phyloP scores from a whole-genome alignment of 92 coral and sea anemone genomes.

The Epizoanthus rinbou region DNA sequence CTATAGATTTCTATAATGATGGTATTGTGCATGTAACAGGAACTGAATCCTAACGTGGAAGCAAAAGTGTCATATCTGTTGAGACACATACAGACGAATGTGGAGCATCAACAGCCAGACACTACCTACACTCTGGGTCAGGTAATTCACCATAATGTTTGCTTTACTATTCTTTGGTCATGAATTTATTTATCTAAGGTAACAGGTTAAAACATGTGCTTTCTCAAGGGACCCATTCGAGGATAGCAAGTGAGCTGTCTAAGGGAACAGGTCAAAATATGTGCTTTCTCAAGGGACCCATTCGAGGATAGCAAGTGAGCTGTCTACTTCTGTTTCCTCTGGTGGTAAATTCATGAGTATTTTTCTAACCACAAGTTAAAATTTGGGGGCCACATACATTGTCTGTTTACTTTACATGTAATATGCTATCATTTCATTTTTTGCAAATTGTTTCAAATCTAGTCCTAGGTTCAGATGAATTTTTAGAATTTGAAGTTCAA shows the following conservation, averaged over 20 bases:
- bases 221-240: too few species aligned
- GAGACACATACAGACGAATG: slow-evolving; percentile 70
- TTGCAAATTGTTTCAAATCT: neutral
- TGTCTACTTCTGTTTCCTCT: neutral
- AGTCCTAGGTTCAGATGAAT: too few species aligned
- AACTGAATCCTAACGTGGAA: slow-evolving; percentile 94
- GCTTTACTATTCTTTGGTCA: neutral
- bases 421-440: too few species aligned
- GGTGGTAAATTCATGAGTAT: too few species aligned
- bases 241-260: neutral
- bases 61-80: slow-evolving; percentile 74
- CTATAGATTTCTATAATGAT: neutral
- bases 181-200: neutral
- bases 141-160: slow-evolving; percentile 51
- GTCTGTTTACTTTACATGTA: too few species aligned
- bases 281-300: too few species aligned
- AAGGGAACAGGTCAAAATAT: too few species aligned
- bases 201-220: too few species aligned
- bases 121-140: slow-evolving; percentile 54
- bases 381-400: too few species aligned
- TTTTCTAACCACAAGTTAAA: too few species aligned
- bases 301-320: too few species aligned
- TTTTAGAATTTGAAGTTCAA: too few species aligned
- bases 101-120: slow-evolving; percentile 60
- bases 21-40: slow-evolving; percentile 42